Base-by-base conservation (phyloP, 2,113 vertebrate genomes). In the Canis aureus region DNA sequence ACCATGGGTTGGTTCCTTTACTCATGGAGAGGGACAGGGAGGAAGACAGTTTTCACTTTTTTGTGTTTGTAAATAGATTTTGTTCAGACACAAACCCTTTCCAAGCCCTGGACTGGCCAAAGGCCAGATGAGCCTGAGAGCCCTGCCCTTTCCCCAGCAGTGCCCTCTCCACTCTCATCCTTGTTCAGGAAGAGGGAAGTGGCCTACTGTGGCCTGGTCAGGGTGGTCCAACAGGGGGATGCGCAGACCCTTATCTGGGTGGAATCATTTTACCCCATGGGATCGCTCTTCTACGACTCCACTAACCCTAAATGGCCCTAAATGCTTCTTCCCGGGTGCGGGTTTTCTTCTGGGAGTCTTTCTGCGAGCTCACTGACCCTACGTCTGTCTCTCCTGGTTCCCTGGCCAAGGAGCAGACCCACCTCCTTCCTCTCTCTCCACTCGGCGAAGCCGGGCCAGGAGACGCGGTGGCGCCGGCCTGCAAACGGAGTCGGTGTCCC, bases 191-290 rank as follows among this genome's bases (percentile, higher is more conserved):
- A 95, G 74, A 57, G n/a, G 35, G 27, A 67, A 7, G 12, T 17
- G 0, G 3, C 29, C 10, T 32, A 66, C 69, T 59, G 53, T 5
- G 0, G 23, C 3, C 1, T 6, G 4, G 3, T 38, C 49, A 49
- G 35, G 66, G 32, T 79, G 57, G 19, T 32, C 90, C 89, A 55
- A 8, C 27, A 19, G 0, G 2, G 8, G 5, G 13, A 43, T n/a
- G 35, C 32, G 1, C 0, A 16, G 29, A 62, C 10, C 11, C 22
- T 13, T 11, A 2, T 25, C 38, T 43, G 19, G 11, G 22, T 35
- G 55, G 49, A 51, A 22, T 51, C 53, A 2, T 51, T 76, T 51
- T 76, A 51, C 32, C 1, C 32, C 4, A 29, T 43, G 49, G 51
- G 19, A 29, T 59, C 53, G 64, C 64, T 59, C 25, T 8, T 64